Base-by-base conservation (phyloP, 2,797 vertebrate genomes). In the Aviceda leuphotes region DNA sequence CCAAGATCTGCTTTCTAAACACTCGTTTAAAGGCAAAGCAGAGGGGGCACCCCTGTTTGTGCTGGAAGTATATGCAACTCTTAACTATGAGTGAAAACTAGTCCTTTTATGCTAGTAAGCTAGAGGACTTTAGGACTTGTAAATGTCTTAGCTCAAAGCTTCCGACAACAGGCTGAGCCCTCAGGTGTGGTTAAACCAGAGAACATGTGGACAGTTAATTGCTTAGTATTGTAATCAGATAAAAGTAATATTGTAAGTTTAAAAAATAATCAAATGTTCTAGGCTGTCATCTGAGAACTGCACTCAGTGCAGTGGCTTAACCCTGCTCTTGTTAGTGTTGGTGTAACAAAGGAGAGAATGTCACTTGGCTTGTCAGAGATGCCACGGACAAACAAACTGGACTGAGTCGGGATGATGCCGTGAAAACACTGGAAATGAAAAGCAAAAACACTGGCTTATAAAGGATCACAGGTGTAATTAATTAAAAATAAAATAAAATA, bases 31-130 rank as follows among this genome's bases (percentile, higher is more conserved):
- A 76, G 82, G 50, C 67, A 66, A 19, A 68, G 33, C 26, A 30
- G 50, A 44, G 55, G 9, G 37, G 5, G 4, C 22, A 26, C 6
- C 11, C 12, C 24, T 6, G 15, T 11, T 72, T 43, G 47, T 43
- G 56, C 33, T 66, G 0, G 15, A 26, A 39, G 17, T 31, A 8
- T 41, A 18, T 31, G 17, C 13, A 14, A 0, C 50, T 44, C 44
- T 19, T 41, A 15, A 41, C 0, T 0, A 6, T 11, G 59, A 54
- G 12, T 58, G 43, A 41, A 62, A 83, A 37, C 7, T 1, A 1
- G 9, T 70, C 31, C 12, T 31, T 52, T 33, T 54, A 4, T 50
- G 35, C 30, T 37, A 31, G 12, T 12, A 50, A 79, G 13, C 26
- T 13, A 22, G 43, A 84, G 74, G 85, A 73, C 71, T 85, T 89